Evolutionary conservation across 1,140 invertebrate genomes (phyloP).

Genomic region (Calosoma granatense): DNA sequence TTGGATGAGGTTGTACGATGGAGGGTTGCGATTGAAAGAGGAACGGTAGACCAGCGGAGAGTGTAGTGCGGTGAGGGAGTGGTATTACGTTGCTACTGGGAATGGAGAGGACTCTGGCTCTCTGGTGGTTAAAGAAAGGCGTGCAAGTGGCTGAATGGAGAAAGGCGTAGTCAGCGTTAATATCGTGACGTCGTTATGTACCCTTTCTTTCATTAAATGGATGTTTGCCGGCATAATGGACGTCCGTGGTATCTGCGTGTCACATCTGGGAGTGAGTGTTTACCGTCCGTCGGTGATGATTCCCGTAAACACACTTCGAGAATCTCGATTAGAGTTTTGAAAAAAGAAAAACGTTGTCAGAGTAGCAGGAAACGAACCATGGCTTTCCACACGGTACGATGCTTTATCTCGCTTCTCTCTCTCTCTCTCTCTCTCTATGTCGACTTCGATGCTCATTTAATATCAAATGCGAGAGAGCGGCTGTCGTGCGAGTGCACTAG

Average conservation of each 20-base stretch:
- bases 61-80: background rate
- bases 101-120: background rate
- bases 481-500: too few relatives aligned
- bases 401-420: too few relatives aligned
- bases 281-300: too few relatives aligned
- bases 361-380: background rate
- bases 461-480: background rate
- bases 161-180: slow-evolving; percentile 1
- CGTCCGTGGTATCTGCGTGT: background rate
- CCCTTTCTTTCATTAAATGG: slow-evolving; percentile 1
- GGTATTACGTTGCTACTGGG: background rate
- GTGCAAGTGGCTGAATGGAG: background rate
- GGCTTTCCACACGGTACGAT: background rate
- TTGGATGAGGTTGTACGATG: background rate
- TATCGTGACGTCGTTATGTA: background rate
- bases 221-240: background rate
- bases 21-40: background rate
- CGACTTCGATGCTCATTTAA: background rate
- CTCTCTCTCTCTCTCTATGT: too few relatives aligned
- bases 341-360: background rate
- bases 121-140: background rate
- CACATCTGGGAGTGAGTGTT: background rate
- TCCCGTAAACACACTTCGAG: too few relatives aligned
- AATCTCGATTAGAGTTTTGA: too few relatives aligned
- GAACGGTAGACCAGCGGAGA: background rate